phyloP scores from a whole-genome alignment of 1,140 invertebrate species.

The Drosophila oshimai region DNA sequence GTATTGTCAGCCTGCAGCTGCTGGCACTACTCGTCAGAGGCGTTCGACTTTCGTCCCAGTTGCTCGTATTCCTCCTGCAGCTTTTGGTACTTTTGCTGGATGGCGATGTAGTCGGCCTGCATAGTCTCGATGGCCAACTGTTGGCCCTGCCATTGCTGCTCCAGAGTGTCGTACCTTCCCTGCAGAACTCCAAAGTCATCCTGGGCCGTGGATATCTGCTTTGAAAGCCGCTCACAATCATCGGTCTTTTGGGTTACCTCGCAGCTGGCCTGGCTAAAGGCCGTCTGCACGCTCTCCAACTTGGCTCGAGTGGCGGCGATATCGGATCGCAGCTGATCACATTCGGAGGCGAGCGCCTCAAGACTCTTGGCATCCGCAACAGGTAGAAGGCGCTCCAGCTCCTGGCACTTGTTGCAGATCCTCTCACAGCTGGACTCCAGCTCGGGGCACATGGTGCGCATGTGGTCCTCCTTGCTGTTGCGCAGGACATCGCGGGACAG shows the following conservation, averaged over 20 bases:
- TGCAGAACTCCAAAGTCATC: constrained; percentile 38
- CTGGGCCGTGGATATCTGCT: constrained; percentile 27
- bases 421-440: constrained; percentile 37
- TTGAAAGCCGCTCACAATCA: constrained; percentile 33
- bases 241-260: constrained; percentile 34
- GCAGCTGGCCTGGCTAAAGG: constrained; percentile 17
- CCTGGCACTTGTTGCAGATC: constrained; percentile 54
- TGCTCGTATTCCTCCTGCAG: constrained; percentile 44
- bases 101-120: constrained; percentile 35
- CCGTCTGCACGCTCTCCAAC: constrained; percentile 40
- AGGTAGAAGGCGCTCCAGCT: constrained; percentile 44
- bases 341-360: constrained; percentile 33
- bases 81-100: constrained; percentile 50
- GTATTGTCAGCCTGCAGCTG: constrained; percentile 32
- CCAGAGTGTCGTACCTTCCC: constrained; percentile 35
- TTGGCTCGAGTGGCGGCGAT: constrained; percentile 31
- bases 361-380: constrained; percentile 15
- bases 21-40: constrained; percentile 8
- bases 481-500: constrained; percentile 27
- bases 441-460: constrained; percentile 50
- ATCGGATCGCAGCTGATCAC: constrained; percentile 44
- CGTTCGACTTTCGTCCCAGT: constrained; percentile 7
- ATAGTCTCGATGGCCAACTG: constrained; percentile 22
- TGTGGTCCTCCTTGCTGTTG: constrained; percentile 51
- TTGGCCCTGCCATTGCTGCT: constrained; percentile 25